A percentile compares a stretch with the other conserved stretches of the same genome.
phyloP scores from a whole-genome alignment of 2,888 invertebrate genomes.

The Hylaea fasciaria region DNA sequence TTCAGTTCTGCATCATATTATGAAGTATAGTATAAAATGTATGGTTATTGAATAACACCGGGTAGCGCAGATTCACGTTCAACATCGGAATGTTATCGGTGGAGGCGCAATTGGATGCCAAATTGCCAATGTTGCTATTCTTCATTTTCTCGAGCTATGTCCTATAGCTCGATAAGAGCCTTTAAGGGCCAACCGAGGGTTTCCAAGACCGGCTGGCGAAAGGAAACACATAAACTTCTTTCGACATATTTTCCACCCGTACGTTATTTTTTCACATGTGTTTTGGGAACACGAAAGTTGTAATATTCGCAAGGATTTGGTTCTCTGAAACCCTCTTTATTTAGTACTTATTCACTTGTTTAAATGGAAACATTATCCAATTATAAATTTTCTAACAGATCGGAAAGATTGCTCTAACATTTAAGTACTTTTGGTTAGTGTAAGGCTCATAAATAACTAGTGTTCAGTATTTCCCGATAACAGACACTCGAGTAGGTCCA shows the following conservation, averaged over 20 bases:
- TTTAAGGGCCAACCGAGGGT: slow-evolving; percentile 1
- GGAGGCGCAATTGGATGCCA: not conserved
- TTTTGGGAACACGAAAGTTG: not conserved
- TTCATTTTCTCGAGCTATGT: not conserved
- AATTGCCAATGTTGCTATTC: not conserved
- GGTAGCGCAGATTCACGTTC: not conserved
- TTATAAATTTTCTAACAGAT: no score
- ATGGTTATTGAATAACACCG: slow-evolving; percentile 37
- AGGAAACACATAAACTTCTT: slow-evolving; percentile 2
- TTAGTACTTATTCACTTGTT: no score
- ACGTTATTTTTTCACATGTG: not conserved
- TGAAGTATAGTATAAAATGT: slow-evolving; percentile 48
- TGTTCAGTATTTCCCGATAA: not conserved
- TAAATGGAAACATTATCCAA: no score
- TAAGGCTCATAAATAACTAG: not conserved
- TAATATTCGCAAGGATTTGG: no score
- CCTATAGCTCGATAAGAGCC: slow-evolving; percentile 2
- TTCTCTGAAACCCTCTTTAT: no score
- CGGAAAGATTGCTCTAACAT: no score
- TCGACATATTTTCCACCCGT: not conserved
- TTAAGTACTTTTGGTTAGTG: no score
- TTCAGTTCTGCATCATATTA: slow-evolving; percentile 45
- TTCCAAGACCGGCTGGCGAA: slow-evolving; percentile 1
- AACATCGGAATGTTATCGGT: not conserved
- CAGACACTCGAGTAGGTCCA: not conserved